Conservation (phyloP, 2,113 vertebrate species). For the Struthio camelus region DNA sequence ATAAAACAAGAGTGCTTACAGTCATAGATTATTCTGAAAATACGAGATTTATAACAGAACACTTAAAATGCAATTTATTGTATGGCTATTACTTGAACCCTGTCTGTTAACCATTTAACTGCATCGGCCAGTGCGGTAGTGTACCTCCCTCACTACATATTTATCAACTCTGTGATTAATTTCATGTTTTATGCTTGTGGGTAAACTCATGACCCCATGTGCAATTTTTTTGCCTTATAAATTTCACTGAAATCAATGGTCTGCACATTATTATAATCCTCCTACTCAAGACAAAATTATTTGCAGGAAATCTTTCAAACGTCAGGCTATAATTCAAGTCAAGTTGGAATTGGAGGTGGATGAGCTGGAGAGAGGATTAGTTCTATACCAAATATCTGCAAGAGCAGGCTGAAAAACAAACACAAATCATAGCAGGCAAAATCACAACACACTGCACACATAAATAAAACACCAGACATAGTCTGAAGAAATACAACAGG, state of each 20-base stretch:
- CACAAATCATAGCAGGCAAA: slow-evolving; percentile 38
- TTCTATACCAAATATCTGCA: slow-evolving; percentile 14
- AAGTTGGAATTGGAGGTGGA: background rate
- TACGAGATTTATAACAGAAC: background rate
- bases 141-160: background rate
- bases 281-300: slow-evolving; percentile 31
- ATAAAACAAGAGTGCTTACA: background rate
- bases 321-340: slow-evolving; percentile 27
- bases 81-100: background rate
- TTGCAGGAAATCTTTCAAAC: slow-evolving; percentile 34
- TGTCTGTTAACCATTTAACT: background rate
- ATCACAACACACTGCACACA: background rate
- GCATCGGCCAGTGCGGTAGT: background rate
- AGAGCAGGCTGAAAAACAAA: slow-evolving; percentile 50
- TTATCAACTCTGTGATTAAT: background rate
- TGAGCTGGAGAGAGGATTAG: slow-evolving; percentile 1
- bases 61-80: background rate
- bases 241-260: slow-evolving; percentile 4
- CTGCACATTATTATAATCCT: slow-evolving; percentile 20
- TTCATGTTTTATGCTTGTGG: background rate
- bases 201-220: background rate
- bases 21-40: background rate
- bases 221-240: background rate
- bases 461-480: slow-evolving; percentile 48
- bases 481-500: slow-evolving; percentile 22